phyloP scores from a whole-genome alignment of 2,888 invertebrate genomes.

The Cataglyphis livida region DNA sequence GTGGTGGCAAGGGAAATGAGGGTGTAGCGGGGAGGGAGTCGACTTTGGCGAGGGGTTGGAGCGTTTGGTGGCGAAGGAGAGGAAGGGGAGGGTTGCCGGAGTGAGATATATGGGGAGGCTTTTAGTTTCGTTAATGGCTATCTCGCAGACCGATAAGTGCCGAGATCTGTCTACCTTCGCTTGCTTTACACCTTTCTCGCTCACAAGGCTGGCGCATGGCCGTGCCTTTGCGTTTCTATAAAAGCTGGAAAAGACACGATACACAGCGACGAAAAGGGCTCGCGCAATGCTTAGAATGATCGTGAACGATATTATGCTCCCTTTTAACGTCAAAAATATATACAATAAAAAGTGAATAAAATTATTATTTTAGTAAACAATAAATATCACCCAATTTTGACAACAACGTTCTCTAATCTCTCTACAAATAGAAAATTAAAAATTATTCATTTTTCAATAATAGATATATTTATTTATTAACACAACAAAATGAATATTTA shows the following conservation, averaged over 20 bases:
- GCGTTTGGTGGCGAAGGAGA: slow-evolving; percentile 56
- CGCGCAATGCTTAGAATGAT: slow-evolving; percentile 34
- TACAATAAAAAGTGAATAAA: neutral
- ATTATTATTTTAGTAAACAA: slow-evolving; percentile 3
- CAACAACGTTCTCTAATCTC: neutral
- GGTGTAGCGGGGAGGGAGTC: slow-evolving; percentile 55
- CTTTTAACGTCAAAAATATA: neutral
- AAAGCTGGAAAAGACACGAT: slow-evolving; percentile 62
- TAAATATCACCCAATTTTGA: neutral
- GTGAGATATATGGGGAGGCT: slow-evolving; percentile 85
- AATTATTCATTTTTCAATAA: neutral
- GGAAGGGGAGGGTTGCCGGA: slow-evolving; percentile 78
- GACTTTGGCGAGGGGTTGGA: slow-evolving; percentile 51
- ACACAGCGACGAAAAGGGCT: slow-evolving; percentile 16
- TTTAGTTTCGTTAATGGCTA: slow-evolving; percentile 86
- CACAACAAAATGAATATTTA: neutral
- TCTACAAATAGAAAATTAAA: neutral
- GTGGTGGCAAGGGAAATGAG: slow-evolving; percentile 72
- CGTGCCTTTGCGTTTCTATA: slow-evolving; percentile 60
- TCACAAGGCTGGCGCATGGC: slow-evolving; percentile 56
- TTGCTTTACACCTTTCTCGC: slow-evolving; percentile 84
- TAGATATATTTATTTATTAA: neutral
- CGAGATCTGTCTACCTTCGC: slow-evolving; percentile 85
- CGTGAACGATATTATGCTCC: slow-evolving; percentile 36
- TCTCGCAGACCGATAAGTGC: slow-evolving; percentile 86